These are phyloP conservation scores for Epinephelus awoara DNA, from an alignment of 2,797 vertebrate genomes.

Conservation along the genomic window DNA sequence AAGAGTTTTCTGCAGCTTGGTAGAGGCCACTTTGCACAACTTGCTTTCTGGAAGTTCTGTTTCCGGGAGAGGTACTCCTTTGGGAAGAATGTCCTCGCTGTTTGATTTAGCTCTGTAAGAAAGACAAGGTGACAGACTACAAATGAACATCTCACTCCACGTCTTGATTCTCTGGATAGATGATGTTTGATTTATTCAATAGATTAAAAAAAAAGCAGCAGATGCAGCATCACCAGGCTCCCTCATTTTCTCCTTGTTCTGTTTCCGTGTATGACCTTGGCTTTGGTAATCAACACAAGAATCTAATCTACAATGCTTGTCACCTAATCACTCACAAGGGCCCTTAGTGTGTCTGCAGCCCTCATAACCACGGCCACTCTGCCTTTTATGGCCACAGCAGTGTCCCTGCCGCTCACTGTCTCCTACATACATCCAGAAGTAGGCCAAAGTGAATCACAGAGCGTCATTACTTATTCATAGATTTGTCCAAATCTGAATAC, in stretches of 20 bases:
- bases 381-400: slow-evolving; percentile 43
- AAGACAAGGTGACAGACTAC: slow-evolving; percentile 30
- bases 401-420: slow-evolving; percentile 43
- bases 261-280: slow-evolving; percentile 67
- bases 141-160: slow-evolving; percentile 28
- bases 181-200: slow-evolving; percentile 52
- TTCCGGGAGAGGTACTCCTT: slow-evolving; percentile 85
- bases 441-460: slow-evolving; percentile 65
- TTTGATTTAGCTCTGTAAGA: slow-evolving; percentile 83
- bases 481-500: slow-evolving; percentile 54
- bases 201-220: slow-evolving; percentile 35
- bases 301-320: slow-evolving; percentile 67
- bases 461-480: slow-evolving; percentile 75
- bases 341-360: slow-evolving; percentile 60
- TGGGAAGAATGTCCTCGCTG: slow-evolving; percentile 83
- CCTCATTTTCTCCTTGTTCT: slow-evolving; percentile 44
- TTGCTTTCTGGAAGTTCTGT: slow-evolving; percentile 87
- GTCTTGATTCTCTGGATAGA: slow-evolving; percentile 31
- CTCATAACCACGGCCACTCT: slow-evolving; percentile 55
- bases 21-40: slow-evolving; percentile 86
- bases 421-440: slow-evolving; percentile 56
- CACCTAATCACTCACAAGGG: slow-evolving; percentile 75
- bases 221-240: slow-evolving; percentile 29
- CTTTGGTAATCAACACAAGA: slow-evolving; percentile 74
- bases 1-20: slow-evolving; percentile 86